Conservation (phyloP, 2,888 invertebrate genomes). For the Prenolepis imparis region DNA sequence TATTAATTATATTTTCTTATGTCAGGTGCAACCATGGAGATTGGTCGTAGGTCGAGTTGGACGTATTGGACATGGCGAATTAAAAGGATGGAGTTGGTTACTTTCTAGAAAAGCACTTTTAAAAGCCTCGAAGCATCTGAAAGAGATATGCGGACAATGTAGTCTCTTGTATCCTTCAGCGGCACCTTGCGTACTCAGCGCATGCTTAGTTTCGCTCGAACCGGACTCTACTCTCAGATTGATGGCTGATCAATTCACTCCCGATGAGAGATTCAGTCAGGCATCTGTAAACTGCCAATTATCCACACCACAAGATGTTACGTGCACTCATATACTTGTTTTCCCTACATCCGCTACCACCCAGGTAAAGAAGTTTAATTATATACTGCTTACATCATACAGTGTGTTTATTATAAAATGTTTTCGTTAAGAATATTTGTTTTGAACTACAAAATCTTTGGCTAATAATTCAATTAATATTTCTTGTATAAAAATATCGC, state of each 20-base stretch:
- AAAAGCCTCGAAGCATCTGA: slow-evolving; percentile 94
- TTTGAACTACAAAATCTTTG: neutral
- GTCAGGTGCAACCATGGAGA: slow-evolving; percentile 93
- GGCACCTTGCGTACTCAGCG: slow-evolving; percentile 97
- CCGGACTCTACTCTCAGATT: slow-evolving; percentile 94
- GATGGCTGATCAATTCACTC: slow-evolving; percentile 98
- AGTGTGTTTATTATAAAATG: neutral
- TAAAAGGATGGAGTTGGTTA: slow-evolving; percentile 98
- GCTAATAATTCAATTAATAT: neutral
- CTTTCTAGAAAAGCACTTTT: slow-evolving; percentile 96
- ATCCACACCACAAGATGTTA: slow-evolving; percentile 98
- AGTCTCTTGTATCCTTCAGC: slow-evolving; percentile 93
- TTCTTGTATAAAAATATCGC: neutral
- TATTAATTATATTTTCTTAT: slow-evolving; percentile 15
- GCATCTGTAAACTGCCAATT: slow-evolving; percentile 95
- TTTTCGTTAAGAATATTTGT: neutral
- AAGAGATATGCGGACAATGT: slow-evolving; percentile 97
- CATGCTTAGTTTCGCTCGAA: slow-evolving; percentile 98
- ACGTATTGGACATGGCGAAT: slow-evolving; percentile 98
- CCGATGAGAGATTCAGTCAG: slow-evolving; percentile 96
- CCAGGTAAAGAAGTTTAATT: slow-evolving; percentile 88
- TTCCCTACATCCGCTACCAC: slow-evolving; percentile 99
- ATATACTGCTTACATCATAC: neutral
- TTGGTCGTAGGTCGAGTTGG: slow-evolving; percentile 98
- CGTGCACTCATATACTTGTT: slow-evolving; percentile 98